phyloP scores from a whole-genome alignment of 1,140 invertebrate species.

The Parapsyche elsis region DNA sequence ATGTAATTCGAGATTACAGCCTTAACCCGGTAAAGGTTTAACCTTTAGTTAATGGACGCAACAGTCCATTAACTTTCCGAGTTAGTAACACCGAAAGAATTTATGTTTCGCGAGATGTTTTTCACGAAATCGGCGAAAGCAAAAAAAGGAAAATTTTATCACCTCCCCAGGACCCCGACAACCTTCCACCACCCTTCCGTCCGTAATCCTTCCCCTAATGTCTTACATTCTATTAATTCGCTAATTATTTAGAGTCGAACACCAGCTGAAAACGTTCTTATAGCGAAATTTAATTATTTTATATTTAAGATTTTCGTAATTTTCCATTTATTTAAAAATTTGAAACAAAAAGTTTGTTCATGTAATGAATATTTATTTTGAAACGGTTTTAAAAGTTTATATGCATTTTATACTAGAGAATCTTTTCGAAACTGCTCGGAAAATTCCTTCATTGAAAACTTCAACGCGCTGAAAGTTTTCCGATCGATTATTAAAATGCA shows the following conservation, averaged over 20 bases:
- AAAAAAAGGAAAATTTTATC: conserved; percentile 40
- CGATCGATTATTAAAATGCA: conserved; percentile 9
- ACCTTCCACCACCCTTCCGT: not conserved
- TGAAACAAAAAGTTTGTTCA: too few species aligned
- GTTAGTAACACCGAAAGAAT: conserved; percentile 53
- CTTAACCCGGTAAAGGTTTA: conserved; percentile 49
- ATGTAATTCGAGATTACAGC: conserved; percentile 51
- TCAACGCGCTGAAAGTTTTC: not conserved
- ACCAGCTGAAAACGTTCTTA: not conserved
- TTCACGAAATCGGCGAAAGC: conserved; percentile 43
- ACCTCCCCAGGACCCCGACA: not conserved
- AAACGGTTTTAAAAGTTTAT: not conserved
- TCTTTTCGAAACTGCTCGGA: not conserved
- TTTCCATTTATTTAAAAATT: not conserved
- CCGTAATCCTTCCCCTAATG: not conserved
- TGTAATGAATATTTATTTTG: too few species aligned
- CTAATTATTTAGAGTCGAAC: not conserved
- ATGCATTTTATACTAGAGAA: not conserved
- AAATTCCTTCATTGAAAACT: not conserved
- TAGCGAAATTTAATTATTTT: not conserved
- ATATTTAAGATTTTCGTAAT: too few species aligned
- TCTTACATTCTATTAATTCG: not conserved
- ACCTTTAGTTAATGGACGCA: conserved; percentile 55
- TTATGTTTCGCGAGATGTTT: conserved; percentile 52
- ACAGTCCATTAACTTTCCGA: conserved; percentile 55